Base-by-base conservation (phyloP, 2,888 invertebrate genomes). In the Cryptocephalus primarius region DNA sequence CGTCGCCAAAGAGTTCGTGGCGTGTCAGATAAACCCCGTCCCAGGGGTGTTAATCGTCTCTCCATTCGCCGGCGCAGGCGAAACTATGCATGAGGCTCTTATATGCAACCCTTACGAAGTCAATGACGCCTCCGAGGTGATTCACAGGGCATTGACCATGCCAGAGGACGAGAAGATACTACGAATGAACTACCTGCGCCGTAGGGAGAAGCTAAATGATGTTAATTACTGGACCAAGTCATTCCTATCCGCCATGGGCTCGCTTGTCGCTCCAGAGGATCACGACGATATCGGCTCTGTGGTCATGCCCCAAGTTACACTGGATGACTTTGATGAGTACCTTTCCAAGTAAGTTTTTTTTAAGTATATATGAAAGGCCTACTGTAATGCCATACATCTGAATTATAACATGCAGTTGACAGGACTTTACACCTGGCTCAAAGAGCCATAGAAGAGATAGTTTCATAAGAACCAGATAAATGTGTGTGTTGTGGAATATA, bases 21-120 rank as follows among this genome's bases (percentile, higher is more conserved):
- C 92, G 1, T 91, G 91, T 62, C 90, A 92, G 70, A 89, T 90
- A 33, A 89, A 89, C 60, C 79, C 79, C 22, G 83, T 86, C 0
- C 89, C 70, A 4, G 92, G 92, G 2, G 91, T 92, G 1, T 70
- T 92, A 34, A 86, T 92, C 43, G 83, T 92, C 8, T 91, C 91
- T 0, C 91, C 91, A 0, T 92, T 92, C 64, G 91, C 92, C 47
- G 92, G 92, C 1, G 91, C 92, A 8, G 90, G 90, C 1, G 90
- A 91, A 68, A 90, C 88, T 77, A 91, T 92, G 91, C 90, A 90
- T 70, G 91, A 92, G 66, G 91, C 91, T 2, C 74, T 92, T 9
- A 80, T 89, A 43, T 89, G 88, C 64, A 92, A 92, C 68, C 91
- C 91, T 0, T 90, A 91, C 60, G 91, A 92, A 67, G 76, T 90